phyloP scores from a whole-genome alignment of 2,888 invertebrate genomes.

The Epinotia brunnichana region DNA sequence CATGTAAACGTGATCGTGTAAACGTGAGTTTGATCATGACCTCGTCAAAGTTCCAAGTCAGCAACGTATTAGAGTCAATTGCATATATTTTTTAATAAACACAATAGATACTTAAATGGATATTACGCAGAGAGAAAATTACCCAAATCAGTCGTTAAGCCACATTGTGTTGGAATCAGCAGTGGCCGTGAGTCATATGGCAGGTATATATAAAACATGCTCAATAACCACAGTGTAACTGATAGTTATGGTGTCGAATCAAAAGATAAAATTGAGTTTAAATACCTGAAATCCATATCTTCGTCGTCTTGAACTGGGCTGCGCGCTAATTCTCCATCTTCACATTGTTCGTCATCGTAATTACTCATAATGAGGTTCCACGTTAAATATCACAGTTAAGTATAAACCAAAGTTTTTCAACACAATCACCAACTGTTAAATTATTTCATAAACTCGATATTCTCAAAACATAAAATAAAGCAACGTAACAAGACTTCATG shows the following conservation, averaged over 20 bases:
- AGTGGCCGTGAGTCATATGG: slow-evolving; percentile 16
- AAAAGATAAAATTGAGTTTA: neutral
- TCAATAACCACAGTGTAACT: neutral
- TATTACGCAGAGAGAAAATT: neutral
- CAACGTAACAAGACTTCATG: slow-evolving; percentile 33
- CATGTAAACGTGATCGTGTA: neutral
- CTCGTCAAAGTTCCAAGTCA: neutral
- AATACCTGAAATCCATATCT: slow-evolving; percentile 82
- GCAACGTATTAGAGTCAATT: neutral
- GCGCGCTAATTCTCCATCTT: slow-evolving; percentile 92
- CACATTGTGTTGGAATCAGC: neutral
- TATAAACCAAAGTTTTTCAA: slow-evolving; percentile 33
- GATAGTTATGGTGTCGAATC: neutral
- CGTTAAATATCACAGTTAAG: slow-evolving; percentile 45
- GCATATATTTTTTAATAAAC: neutral
- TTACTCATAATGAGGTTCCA: slow-evolving; percentile 73
- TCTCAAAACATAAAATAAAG: slow-evolving; percentile 20
- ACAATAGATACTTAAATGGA: neutral
- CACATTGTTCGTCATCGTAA: slow-evolving; percentile 89
- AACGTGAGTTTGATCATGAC: slow-evolving; percentile 1
- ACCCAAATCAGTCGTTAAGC: neutral
- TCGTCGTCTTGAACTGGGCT: slow-evolving; percentile 87
- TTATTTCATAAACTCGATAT: slow-evolving; percentile 5
- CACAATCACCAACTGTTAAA: slow-evolving; percentile 28
- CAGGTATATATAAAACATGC: neutral